Evolutionary conservation across 2,888 invertebrate species (phyloP).

Genomic region (Caenorhabditis virilis): DNA sequence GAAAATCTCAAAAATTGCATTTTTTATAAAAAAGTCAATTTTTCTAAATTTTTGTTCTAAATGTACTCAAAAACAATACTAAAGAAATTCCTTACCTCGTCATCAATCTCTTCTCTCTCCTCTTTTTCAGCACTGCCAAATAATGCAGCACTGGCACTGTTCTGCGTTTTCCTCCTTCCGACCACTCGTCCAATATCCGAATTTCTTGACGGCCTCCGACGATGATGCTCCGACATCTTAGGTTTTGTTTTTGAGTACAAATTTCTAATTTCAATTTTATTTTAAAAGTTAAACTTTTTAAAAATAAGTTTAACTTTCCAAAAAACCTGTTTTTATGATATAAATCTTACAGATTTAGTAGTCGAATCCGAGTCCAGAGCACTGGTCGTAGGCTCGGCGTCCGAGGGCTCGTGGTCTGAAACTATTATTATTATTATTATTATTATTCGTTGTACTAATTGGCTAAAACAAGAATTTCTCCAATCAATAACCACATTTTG

Average conservation of each 20-base stretch:
- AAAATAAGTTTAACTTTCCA: too few species aligned
- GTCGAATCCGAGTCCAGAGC: not conserved
- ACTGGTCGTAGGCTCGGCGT: not conserved
- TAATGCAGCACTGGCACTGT: conserved; percentile 36
- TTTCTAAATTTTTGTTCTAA: too few species aligned
- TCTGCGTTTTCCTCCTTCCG: conserved; percentile 30
- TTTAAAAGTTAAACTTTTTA: not conserved
- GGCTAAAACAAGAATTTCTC: too few species aligned
- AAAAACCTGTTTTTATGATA: too few species aligned
- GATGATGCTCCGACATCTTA: not conserved
- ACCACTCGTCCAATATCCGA: conserved; percentile 14
- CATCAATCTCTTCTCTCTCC: not conserved
- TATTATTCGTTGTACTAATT: too few species aligned
- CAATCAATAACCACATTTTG: too few species aligned
- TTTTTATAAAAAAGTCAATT: too few species aligned
- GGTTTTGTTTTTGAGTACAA: not conserved
- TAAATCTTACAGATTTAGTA: not conserved
- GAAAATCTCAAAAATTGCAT: too few species aligned
- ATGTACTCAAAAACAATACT: too few species aligned
- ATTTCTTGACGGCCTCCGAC: not conserved
- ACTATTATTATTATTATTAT: too few species aligned
- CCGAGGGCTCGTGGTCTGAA: not conserved
- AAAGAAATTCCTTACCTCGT: too few species aligned
- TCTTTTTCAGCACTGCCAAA: conserved; percentile 14
- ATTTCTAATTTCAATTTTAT: not conserved